Evolutionary conservation across 92 coral and sea anemone genomes (phyloP).

Genomic region (Palythoa heliodiscus): DNA sequence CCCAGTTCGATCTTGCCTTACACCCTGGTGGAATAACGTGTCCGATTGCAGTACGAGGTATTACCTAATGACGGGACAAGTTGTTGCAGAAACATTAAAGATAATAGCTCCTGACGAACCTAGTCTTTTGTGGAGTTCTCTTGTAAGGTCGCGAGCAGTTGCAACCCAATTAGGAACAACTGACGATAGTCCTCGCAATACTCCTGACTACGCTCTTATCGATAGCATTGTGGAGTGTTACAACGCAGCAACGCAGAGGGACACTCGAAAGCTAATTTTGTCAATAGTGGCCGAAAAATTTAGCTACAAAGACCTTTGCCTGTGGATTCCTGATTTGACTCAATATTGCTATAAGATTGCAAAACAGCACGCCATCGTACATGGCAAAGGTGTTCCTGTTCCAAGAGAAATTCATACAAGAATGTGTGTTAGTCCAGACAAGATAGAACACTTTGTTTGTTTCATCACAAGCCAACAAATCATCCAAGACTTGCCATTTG

Average conservation of each 20-base stretch:
- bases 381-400: conserved; percentile 65
- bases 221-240: conserved; percentile 65
- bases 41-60: conserved; percentile 68
- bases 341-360: conserved; percentile 56
- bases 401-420: too few species aligned
- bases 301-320: conserved; percentile 43
- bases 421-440: too few species aligned
- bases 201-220: too few species aligned
- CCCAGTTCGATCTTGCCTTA: conserved; percentile 67
- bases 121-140: too few species aligned
- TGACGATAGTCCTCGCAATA: too few species aligned
- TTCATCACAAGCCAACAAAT: too few species aligned
- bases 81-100: too few species aligned
- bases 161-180: too few species aligned
- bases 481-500: too few species aligned
- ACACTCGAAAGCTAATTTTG: conserved; percentile 61
- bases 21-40: conserved; percentile 62
- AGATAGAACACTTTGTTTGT: too few species aligned
- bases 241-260: conserved; percentile 61
- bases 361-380: conserved; percentile 59
- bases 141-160: too few species aligned
- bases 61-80: conserved; percentile 70
- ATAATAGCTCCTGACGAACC: too few species aligned
- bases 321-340: conserved; percentile 63
- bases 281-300: conserved; percentile 68